Base-by-base conservation (phyloP, 1,140 invertebrate species). In the Capitella teleta region DNA sequence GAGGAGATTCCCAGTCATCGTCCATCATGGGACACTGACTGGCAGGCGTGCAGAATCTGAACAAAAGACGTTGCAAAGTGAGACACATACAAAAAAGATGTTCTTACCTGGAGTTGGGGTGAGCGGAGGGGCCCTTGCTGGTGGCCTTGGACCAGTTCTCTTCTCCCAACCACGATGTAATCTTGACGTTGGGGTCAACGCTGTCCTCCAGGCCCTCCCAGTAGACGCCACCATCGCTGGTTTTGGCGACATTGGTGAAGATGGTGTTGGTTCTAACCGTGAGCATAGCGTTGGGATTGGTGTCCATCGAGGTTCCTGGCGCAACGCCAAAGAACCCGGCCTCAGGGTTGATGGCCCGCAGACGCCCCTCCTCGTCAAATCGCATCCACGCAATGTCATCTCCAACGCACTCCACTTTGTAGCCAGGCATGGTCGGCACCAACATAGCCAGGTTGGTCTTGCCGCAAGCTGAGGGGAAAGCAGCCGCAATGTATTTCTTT, bases 381-480 rank as follows among this genome's bases (percentile, higher is more conserved):
- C 84, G 86, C 91, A 99, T 97, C 76, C 76, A 78, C 6, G 75
- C 74, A 50, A 78, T 78, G 54, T 78, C 76, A 55, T 78, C 76
- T 5, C 69, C 64, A 14, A 74, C 69, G 61, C 70, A 77, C 24
- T 78, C 75, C 21, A 79, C 64, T 64, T 95, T 95, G 75, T 93
- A 98, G 6, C 92, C 91, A 0, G 90, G 86, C 24, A 98, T 68
- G 0, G 85, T 80, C 0, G 95, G 90, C 18, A 82, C 86, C 80
- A 99, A 80, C 95, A 98, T 98, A 5, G 95, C 95, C 40, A 99
- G 72, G 73, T 98, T 99, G 5, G 95, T 99, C 72, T 99, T 98
- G 12, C 95, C 95, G 64, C 95, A 99, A 34, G 94, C 93, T 34
- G 88, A 93, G 0, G 95, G 95, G 65, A 99, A 98, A 3, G 95